Evolutionary conservation across 2,797 vertebrate species (phyloP).

Genomic region (Sitta carolinensis): DNA sequence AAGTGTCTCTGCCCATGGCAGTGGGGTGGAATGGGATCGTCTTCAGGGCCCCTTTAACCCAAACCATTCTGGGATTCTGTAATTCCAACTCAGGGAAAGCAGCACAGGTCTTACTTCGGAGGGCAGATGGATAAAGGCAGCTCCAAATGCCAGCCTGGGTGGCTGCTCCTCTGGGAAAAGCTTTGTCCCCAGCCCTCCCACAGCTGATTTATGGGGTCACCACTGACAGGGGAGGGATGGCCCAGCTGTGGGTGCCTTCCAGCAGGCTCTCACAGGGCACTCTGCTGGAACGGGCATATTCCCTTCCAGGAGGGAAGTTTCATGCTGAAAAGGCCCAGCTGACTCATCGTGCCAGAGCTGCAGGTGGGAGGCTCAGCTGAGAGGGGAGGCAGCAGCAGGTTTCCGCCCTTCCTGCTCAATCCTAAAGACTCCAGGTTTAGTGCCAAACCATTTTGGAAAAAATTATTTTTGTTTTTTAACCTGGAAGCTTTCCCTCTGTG

Average conservation of each 20-base stretch:
- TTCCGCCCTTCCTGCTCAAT: neutral
- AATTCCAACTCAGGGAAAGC: neutral
- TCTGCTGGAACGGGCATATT: fast-evolving
- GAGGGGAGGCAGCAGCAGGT: neutral
- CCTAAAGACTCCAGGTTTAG: fast-evolving
- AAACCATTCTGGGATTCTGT: neutral
- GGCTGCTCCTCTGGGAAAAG: neutral
- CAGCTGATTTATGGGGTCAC: fast-evolving
- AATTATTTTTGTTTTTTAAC: neutral
- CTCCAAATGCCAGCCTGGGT: neutral
- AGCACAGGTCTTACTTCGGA: neutral
- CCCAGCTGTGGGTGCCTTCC: fast-evolving
- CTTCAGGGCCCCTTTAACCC: neutral
- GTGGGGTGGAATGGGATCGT: too few relatives aligned
- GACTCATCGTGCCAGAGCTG: neutral
- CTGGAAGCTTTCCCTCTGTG: neutral
- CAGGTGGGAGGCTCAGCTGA: neutral
- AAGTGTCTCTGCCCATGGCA: neutral
- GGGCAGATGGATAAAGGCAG: neutral
- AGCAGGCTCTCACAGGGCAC: neutral
- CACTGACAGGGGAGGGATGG: fast-evolving
- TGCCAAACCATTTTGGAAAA: fast-evolving
- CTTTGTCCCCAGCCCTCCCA: fast-evolving
- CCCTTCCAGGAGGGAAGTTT: neutral
- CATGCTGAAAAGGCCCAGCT: fast-evolving